These are phyloP conservation scores for Echinops telfairi DNA, from an alignment of 2,113 vertebrate species.

Conservation along the genomic window DNA sequence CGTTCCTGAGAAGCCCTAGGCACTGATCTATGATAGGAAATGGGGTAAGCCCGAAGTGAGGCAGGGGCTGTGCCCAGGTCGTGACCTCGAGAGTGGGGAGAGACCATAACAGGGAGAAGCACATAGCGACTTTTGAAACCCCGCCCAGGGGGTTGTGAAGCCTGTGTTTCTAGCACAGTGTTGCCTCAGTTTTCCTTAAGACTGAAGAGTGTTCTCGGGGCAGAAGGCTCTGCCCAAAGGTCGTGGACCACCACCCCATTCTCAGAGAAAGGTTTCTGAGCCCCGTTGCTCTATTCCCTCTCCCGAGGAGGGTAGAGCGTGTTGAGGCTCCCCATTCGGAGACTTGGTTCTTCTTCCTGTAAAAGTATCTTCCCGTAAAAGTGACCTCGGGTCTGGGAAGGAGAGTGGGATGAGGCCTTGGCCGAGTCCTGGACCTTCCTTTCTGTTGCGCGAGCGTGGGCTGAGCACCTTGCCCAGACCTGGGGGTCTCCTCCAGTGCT, in stretches of 20 bases:
- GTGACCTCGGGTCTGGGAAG: background rate
- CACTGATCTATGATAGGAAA: background rate
- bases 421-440: background rate
- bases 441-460: background rate
- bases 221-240: background rate
- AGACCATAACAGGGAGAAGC: conserved; percentile 20
- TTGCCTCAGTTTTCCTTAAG: conserved; percentile 9
- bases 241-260: background rate
- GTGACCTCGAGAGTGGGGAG: conserved; percentile 53
- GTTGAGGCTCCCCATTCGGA: background rate
- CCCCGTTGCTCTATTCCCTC: background rate
- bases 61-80: conserved; percentile 63
- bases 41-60: conserved; percentile 23
- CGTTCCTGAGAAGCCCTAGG: background rate
- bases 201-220: background rate
- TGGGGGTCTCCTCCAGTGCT: background rate
- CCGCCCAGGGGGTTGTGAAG: conserved; percentile 88
- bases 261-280: background rate
- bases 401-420: conserved; percentile 60
- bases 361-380: background rate
- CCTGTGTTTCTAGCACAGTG: background rate
- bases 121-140: conserved; percentile 35
- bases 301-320: background rate
- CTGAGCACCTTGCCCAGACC: background rate
- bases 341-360: background rate